These are phyloP conservation scores for Conopomorpha cramerella DNA, from an alignment of 1,140 invertebrate genomes.

Conservation along the genomic window DNA sequence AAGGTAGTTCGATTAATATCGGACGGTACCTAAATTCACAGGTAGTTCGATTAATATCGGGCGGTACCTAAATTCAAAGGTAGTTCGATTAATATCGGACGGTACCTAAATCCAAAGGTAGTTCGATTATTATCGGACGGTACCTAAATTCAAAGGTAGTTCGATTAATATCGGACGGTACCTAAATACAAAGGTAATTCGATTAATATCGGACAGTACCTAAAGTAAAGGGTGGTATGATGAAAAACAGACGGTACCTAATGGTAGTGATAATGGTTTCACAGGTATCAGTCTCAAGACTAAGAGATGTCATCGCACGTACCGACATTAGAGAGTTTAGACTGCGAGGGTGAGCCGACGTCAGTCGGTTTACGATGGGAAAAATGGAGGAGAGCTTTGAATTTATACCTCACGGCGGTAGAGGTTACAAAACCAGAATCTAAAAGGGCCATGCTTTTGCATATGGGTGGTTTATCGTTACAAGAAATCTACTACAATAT, in stretches of 20 bases:
- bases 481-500: slow-evolving; percentile 11
- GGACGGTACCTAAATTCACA: too few relatives aligned
- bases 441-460: slow-evolving; percentile 10
- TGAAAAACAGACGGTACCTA: slow-evolving; percentile 2
- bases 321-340: background rate
- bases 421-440: slow-evolving; percentile 1
- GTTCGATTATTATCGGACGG: too few relatives aligned
- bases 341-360: background rate
- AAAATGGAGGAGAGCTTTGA: background rate
- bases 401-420: background rate
- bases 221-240: background rate
- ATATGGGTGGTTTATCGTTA: slow-evolving; percentile 9
- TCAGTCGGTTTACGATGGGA: slow-evolving; percentile 1
- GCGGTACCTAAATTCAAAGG: too few relatives aligned
- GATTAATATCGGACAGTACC: too few relatives aligned
- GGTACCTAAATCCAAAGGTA: too few relatives aligned
- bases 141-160: too few relatives aligned
- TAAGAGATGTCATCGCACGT: background rate
- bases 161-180: too few relatives aligned
- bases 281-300: slow-evolving; percentile 1
- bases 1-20: too few relatives aligned
- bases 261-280: background rate
- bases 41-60: too few relatives aligned
- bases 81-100: too few relatives aligned
- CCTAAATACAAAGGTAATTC: too few relatives aligned